Percentiles rank a stretch among this genome's conserved stretches.
Evolutionary conservation across 1,140 invertebrate genomes (phyloP).

Genomic region (Bombus soroeensis): DNA sequence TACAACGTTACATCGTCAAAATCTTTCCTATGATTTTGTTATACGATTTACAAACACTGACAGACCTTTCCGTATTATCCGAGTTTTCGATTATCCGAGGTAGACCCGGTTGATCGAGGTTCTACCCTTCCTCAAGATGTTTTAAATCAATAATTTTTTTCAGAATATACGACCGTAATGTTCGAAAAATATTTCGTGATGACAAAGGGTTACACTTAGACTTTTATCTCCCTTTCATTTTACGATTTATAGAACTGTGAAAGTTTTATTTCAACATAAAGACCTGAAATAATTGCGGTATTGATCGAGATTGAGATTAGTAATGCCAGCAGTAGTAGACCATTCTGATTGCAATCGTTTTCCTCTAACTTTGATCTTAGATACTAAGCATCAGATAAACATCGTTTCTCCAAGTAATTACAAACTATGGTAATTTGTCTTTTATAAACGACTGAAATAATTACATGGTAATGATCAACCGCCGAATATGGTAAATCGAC

Average conservation of each 20-base stretch:
- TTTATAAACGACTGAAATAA: background rate
- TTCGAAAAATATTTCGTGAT: too few species aligned
- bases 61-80: too few species aligned
- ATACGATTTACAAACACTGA: too few species aligned
- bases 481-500: background rate
- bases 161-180: too few species aligned
- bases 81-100: too few species aligned
- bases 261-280: conserved; percentile 3
- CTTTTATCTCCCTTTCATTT: background rate
- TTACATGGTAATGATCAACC: background rate
- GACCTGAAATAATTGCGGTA: background rate
- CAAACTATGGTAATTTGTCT: background rate
- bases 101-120: too few species aligned
- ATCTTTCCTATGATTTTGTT: too few species aligned
- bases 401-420: background rate
- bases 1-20: too few species aligned
- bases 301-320: background rate
- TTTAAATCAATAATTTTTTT: too few species aligned
- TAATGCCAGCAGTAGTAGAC: background rate
- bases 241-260: background rate
- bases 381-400: background rate
- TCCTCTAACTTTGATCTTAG: background rate
- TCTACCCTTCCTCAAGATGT: too few species aligned
- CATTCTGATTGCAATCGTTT: background rate
- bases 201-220: too few species aligned